Conservation (phyloP, 2,888 invertebrate genomes). For the Thereva unica region DNA sequence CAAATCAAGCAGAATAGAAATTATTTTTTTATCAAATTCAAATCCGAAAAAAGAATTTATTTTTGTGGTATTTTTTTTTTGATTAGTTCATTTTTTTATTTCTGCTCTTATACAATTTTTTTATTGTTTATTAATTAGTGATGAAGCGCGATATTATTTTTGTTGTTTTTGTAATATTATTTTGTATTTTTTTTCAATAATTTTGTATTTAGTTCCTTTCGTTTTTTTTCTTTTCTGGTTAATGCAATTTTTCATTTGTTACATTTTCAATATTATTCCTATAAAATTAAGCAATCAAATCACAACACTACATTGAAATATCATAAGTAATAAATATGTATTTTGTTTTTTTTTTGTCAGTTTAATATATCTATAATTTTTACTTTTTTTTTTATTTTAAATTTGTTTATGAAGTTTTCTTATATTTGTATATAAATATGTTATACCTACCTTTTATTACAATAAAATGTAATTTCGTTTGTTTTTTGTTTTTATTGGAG, state of each 20-base stretch:
- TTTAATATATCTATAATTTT: conserved; percentile 15
- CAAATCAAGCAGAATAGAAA: not conserved
- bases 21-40: not conserved
- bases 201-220: not conserved
- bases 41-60: conserved; percentile 1
- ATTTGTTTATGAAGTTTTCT: no score
- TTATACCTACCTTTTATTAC: not conserved
- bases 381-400: conserved; percentile 13
- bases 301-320: conserved; percentile 34
- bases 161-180: not conserved
- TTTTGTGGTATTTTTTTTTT: conserved; percentile 7
- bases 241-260: conserved; percentile 15
- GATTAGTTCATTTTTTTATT: conserved; percentile 14
- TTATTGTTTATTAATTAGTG: conserved; percentile 11
- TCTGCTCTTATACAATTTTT: not conserved
- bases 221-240: conserved; percentile 10
- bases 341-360: conserved; percentile 22
- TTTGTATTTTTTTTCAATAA: conserved; percentile 7
- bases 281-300: conserved; percentile 34
- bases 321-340: conserved; percentile 29
- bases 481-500: conserved; percentile 17
- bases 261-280: conserved; percentile 12
- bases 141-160: not conserved
- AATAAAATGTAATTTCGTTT: conserved; percentile 4
- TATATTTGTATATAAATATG: no score